phyloP scores from a whole-genome alignment of 1,140 invertebrate species.

The Saccostrea cuccullata region DNA sequence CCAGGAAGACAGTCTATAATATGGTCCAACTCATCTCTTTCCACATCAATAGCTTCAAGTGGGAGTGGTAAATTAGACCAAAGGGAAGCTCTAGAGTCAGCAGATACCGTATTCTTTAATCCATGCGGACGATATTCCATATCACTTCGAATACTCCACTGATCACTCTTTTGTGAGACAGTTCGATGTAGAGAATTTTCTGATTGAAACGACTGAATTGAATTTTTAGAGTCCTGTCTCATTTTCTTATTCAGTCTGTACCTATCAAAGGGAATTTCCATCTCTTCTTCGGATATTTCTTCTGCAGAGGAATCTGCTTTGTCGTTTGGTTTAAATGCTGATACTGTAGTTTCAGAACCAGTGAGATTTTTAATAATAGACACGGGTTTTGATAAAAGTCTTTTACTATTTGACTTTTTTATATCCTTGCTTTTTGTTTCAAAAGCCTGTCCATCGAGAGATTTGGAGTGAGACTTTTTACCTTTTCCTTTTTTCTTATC shows the following conservation, averaged over 20 bases:
- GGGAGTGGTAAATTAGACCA: constrained; percentile 65
- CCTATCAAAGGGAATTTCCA: constrained; percentile 35
- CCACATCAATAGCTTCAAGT: constrained; percentile 60
- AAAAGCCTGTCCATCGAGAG: constrained; percentile 52
- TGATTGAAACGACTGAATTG: constrained; percentile 40
- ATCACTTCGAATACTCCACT: constrained; percentile 58
- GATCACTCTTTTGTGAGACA: constrained; percentile 55
- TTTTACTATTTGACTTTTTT: constrained; percentile 61
- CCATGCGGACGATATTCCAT: constrained; percentile 57
- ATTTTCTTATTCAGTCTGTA: constrained; percentile 44
- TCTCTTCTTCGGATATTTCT: constrained; percentile 63
- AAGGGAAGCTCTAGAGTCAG: constrained; percentile 61
- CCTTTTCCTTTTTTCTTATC: constrained; percentile 50
- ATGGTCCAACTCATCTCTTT: constrained; percentile 55
- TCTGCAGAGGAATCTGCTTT: constrained; percentile 58
- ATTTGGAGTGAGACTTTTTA: constrained; percentile 43
- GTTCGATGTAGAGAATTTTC: constrained; percentile 50
- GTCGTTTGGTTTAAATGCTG: constrained; percentile 62
- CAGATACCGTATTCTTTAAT: constrained; percentile 63
- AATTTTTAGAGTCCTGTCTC: constrained; percentile 48
- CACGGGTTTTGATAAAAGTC: constrained; percentile 59
- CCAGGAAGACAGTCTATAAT: constrained; percentile 64
- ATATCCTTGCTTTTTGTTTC: constrained; percentile 47
- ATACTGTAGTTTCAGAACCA: constrained; percentile 62
- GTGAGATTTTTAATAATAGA: constrained; percentile 63